These are phyloP conservation scores for Balearica regulorum DNA, from an alignment of 2,797 vertebrate species.

Conservation along the genomic window DNA sequence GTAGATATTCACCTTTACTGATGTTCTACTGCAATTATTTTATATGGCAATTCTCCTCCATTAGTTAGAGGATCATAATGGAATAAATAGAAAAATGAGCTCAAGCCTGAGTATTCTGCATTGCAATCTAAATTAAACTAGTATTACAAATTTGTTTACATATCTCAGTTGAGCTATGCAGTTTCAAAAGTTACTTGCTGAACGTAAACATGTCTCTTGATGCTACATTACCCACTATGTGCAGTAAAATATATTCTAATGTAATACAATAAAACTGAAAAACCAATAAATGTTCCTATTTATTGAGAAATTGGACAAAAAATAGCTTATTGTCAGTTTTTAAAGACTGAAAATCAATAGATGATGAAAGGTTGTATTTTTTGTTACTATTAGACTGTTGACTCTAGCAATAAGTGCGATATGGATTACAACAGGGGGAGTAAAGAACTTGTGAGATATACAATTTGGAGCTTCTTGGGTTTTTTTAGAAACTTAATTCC, in stretches of 20 bases:
- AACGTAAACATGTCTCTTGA: slow-evolving; percentile 26
- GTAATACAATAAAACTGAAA: slow-evolving; percentile 63
- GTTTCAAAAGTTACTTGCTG: slow-evolving; percentile 52
- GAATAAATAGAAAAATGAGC: slow-evolving; percentile 56
- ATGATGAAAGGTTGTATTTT: slow-evolving; percentile 70
- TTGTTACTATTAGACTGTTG: slow-evolving; percentile 73
- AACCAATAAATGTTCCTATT: slow-evolving; percentile 62
- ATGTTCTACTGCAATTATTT: slow-evolving; percentile 19
- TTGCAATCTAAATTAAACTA: slow-evolving; percentile 63
- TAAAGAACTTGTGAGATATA: slow-evolving; percentile 34
- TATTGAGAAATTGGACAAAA: slow-evolving; percentile 69
- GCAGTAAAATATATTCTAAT: slow-evolving; percentile 51
- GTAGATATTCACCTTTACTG: slow-evolving; percentile 18
- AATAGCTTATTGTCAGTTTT: slow-evolving; percentile 72
- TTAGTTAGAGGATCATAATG: slow-evolving; percentile 35
- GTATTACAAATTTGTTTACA: slow-evolving; percentile 64
- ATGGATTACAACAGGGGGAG: slow-evolving; percentile 60
- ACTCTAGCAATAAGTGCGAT: slow-evolving; percentile 71
- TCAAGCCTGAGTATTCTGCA: slow-evolving; percentile 22
- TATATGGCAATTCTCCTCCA: slow-evolving; percentile 3
- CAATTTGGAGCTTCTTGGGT: slow-evolving; percentile 23
- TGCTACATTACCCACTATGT: not conserved
- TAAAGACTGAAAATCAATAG: slow-evolving; percentile 73
- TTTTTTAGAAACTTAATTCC: slow-evolving; percentile 54
- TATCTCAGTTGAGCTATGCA: slow-evolving; percentile 18